Evolutionary conservation across 2,888 invertebrate genomes (phyloP), one percentile per base, ranked within the genome.

Genomic region (Plagiodera versicolora): DNA sequence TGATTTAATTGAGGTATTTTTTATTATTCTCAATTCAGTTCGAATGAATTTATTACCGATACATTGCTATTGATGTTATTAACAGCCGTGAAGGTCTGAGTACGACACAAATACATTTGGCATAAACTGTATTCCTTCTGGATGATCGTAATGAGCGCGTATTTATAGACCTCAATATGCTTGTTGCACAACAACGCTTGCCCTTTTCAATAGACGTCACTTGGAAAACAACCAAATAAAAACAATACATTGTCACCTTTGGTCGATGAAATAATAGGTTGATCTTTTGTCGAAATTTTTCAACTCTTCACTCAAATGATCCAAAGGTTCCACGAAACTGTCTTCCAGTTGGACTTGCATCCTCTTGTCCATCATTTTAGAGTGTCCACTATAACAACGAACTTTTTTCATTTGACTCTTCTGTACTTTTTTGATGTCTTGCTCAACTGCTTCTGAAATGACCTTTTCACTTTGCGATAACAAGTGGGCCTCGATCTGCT

Each of bases 241-340:
- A 60, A 66, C 66, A 67, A 66, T 66, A 67, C 60, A 61, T 59
- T 66, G 65, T 79, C 82, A 90, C 90, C 90, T 89, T 83, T 85
- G 85, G 72, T 89, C 86, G 67, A 84, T 78, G 73, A 84, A 83
- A 78, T 86, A 84, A 71, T 79, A 81, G 53, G 85, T 83, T 65
- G 84, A 85, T 68, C 86, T 82, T 72, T 84, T 80, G 70, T 88
- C 86, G 73, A 88, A 88, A 71, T 84, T 83, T 68, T 83, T 85
- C 62, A 90, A 79, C 32, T 89, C 89, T 61, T 82, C 79, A 71
- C 85, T 87, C 46, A 90, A 79, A 58, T 83, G 82, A 65, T 83
- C 82, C 63, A 89, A 76, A n/a, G 86, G 87, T 66, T 84, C 80
- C 47, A 83, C 73, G 65, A 88, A 83, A 56, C 83, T 84, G 14